Conservation (phyloP, 2,113 vertebrate species). For the Nothobranchius furzeri region DNA sequence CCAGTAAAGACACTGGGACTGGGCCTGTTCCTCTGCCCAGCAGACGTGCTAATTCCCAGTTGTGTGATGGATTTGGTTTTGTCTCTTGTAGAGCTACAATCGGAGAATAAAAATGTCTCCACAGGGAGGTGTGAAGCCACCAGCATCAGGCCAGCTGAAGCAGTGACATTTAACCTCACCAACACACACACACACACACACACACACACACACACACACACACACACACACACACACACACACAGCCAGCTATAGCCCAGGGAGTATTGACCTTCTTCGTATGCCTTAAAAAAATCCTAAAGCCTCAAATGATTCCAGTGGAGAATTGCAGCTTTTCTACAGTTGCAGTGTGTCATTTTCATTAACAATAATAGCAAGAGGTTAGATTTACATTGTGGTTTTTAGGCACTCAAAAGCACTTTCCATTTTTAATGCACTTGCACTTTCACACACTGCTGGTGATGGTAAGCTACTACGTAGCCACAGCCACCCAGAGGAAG, state of each 20-base stretch:
- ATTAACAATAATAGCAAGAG: too few relatives aligned
- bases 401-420: too few relatives aligned
- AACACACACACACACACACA: slow-evolving; percentile 26
- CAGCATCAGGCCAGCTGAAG: slow-evolving; percentile 43
- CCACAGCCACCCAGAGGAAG: too few relatives aligned
- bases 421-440: too few relatives aligned
- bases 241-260: slow-evolving; percentile 28
- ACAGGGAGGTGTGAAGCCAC: slow-evolving; percentile 33
- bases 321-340: background rate
- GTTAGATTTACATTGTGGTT: too few relatives aligned
- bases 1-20: background rate
- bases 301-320: slow-evolving; percentile 1
- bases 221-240: too few relatives aligned
- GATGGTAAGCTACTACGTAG: too few relatives aligned
- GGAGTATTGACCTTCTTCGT: slow-evolving; percentile 57
- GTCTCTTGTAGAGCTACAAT: slow-evolving; percentile 16
- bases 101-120: slow-evolving; percentile 43
- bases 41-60: slow-evolving; percentile 11
- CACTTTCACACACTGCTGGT: too few relatives aligned
- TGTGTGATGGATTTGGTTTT: slow-evolving; percentile 26
- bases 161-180: slow-evolving; percentile 63
- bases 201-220: background rate
- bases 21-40: background rate
- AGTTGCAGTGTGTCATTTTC: background rate
- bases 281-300: slow-evolving; percentile 14